Evolutionary conservation across 2,797 vertebrate genomes (phyloP).

Genomic region (Acrossocheilus fasciatus): DNA sequence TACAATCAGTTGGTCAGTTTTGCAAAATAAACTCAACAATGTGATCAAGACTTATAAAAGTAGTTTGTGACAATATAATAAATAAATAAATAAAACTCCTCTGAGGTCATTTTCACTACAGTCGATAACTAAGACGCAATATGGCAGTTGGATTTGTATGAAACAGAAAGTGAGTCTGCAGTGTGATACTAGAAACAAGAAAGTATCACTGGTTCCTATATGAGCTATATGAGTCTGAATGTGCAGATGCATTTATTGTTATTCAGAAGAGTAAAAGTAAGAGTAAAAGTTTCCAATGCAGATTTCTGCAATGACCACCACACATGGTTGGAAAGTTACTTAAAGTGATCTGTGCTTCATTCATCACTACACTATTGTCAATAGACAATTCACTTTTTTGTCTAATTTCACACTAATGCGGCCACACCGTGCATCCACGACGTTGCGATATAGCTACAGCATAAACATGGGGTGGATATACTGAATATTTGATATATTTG

Average conservation of each 20-base stretch:
- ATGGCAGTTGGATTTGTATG: not conserved
- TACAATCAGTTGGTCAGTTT: not conserved
- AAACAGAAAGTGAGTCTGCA: not conserved
- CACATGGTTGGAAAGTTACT: not conserved
- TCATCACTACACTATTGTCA: not conserved
- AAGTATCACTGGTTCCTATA: not conserved
- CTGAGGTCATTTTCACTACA: not conserved
- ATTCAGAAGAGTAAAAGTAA: not conserved
- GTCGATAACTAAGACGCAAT: too few species aligned
- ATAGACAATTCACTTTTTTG: not conserved
- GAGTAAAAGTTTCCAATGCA: too few species aligned
- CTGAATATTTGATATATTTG: not conserved
- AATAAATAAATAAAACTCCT: not conserved
- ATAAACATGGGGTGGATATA: not conserved
- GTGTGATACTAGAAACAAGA: not conserved
- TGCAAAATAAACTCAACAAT: not conserved
- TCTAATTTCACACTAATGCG: not conserved
- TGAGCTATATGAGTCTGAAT: not conserved
- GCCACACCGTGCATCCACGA: not conserved
- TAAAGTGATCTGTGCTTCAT: not conserved
- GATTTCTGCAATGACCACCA: not conserved
- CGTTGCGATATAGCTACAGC: not conserved
- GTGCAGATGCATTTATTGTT: not conserved
- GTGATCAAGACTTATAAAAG: not conserved
- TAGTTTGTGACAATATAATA: not conserved